Conservation (phyloP, 2,113 vertebrate species). For the Verasper variegatus region DNA sequence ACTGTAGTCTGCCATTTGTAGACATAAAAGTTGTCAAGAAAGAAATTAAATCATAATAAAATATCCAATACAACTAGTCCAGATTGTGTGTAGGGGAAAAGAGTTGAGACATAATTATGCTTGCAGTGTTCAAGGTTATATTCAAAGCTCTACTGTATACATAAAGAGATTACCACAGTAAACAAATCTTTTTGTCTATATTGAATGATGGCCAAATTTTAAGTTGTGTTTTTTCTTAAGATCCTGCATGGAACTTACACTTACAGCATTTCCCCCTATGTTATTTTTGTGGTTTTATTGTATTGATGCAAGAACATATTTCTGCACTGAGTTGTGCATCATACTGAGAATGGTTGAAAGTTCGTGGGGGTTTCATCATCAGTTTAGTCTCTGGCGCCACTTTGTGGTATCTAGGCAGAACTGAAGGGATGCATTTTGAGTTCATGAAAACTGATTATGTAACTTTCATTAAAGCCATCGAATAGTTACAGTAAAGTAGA, state of each 20-base stretch:
- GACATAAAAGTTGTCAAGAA: neutral
- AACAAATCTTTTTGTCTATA: constrained; percentile 20
- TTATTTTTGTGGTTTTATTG: constrained; percentile 9
- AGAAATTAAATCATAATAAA: neutral
- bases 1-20: too few species aligned
- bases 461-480: neutral
- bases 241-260: neutral
- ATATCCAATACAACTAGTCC: neutral
- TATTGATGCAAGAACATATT: neutral
- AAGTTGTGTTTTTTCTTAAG: constrained; percentile 21
- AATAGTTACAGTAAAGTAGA: neutral
- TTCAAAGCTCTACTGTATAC: constrained; percentile 11
- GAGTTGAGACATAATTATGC: neutral
- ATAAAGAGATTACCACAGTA: constrained; percentile 27
- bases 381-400: constrained; percentile 73
- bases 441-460: constrained; percentile 3
- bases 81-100: neutral
- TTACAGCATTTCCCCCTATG: neutral
- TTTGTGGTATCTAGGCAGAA: constrained; percentile 56
- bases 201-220: constrained; percentile 17
- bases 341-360: neutral
- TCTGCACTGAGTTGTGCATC: neutral
- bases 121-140: constrained; percentile 16
- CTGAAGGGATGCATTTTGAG: neutral
- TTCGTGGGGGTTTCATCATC: neutral